Evolutionary conservation across 2,888 invertebrate species (phyloP), one percentile per base, ranked within the genome.

Genomic region (Dryococelus australis): DNA sequence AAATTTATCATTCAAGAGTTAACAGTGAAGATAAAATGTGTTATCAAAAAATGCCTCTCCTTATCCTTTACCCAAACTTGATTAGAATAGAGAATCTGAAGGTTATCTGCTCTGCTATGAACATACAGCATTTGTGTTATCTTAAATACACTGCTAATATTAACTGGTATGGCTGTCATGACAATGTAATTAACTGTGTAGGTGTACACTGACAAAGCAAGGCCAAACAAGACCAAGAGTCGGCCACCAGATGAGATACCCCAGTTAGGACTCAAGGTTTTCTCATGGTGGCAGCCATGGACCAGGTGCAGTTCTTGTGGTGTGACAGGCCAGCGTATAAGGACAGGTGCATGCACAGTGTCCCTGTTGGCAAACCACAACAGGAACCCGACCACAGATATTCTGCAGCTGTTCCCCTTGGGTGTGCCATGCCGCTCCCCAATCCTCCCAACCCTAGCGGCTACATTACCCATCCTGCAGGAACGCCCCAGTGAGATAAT

Each of bases 231-330:
- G 8, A 78, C 53, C 0, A 87, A 89, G 35, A 26, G 84, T 10
- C 26, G 84, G 84, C 85, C 88, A 43, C 87, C 86, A 13, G 85
- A 92, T 91, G 92, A 90, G 47, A 91, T 91, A 12, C 91, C 92
- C 1, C 92, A 93, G 89, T 90, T 93, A 65, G 89, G 90, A 88
- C 90, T 95, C 87, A 90, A 91, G 87, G 88, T 94, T 85, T 94
- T 93, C 89, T 95, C 94, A 0, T 91, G 92, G 12, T 96, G 96
- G 96, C 92, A 93, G 0, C 90, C 92, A 0, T 96, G 96, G 96
- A 94, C 95, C 12, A 91, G 93, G 47, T 96, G 96, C 91, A 95
- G 95, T 88, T 92, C 91, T 13, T 96, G 96, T 90, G 93, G 92
- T 78, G 91, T 90, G 86, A 93, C 94, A 43, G 96, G 96, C 9